phyloP scores from a whole-genome alignment of 2,113 vertebrate genomes.

The Melanostigma gelatinosum region DNA sequence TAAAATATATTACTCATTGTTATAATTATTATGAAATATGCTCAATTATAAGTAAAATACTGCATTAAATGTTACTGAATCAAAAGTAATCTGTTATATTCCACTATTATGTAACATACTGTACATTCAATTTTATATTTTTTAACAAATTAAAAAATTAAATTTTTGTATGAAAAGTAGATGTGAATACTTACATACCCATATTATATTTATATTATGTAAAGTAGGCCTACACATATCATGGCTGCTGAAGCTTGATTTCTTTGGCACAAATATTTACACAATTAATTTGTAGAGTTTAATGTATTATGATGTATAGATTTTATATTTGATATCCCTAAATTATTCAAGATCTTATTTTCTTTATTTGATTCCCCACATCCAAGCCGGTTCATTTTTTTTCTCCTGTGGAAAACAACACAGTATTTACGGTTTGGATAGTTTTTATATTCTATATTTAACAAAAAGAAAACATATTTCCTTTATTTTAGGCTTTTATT shows the following conservation, averaged over 20 bases:
- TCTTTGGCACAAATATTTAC: background rate
- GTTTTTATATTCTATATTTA: background rate
- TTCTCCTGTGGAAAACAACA: background rate
- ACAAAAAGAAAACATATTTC: background rate
- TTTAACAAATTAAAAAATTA: too few relatives aligned
- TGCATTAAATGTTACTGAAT: too few relatives aligned
- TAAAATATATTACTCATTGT: background rate
- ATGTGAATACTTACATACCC: background rate
- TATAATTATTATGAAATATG: too few relatives aligned
- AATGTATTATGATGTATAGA: background rate
- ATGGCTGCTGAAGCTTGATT: background rate
- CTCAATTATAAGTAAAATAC: too few relatives aligned
- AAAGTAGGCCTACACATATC: background rate
- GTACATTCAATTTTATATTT: too few relatives aligned
- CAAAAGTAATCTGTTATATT: too few relatives aligned
- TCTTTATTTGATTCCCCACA: background rate
- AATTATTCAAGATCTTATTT: background rate
- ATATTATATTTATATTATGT: background rate
- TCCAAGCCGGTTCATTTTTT: background rate
- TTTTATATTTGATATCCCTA: background rate
- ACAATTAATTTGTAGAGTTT: background rate
- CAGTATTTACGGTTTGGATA: background rate
- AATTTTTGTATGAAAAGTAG: background rate
- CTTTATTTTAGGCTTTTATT: slow-evolving; percentile 27
- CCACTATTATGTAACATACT: too few relatives aligned